These are phyloP conservation scores for Marmota monax DNA, from an alignment of 2,113 vertebrate species.

Conservation along the genomic window DNA sequence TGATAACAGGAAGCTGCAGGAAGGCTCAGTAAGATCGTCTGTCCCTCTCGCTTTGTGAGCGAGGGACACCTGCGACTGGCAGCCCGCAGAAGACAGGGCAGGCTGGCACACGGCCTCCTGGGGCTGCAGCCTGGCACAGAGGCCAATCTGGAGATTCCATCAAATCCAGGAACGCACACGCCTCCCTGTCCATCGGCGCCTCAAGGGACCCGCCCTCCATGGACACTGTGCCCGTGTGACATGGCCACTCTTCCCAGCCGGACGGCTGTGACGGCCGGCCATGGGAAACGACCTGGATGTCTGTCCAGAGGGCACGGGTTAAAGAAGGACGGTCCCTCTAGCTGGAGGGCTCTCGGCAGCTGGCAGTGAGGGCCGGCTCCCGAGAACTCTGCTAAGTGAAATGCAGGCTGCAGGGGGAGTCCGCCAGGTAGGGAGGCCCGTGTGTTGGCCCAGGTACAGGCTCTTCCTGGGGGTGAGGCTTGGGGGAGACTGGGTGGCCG, in stretches of 20 bases:
- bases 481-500: neutral
- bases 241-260: neutral
- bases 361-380: neutral
- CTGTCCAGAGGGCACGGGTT: neutral
- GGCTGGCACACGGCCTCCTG: accelerated
- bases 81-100: accelerated
- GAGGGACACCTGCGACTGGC: accelerated
- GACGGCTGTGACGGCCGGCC: neutral
- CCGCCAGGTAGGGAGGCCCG: neutral
- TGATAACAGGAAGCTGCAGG: neutral
- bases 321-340: neutral
- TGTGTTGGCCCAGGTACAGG: neutral
- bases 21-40: neutral
- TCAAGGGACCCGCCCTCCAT: neutral
- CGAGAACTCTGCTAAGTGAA: neutral
- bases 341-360: neutral
- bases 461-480: neutral
- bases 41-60: too few species aligned
- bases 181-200: too few species aligned
- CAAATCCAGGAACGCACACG: neutral
- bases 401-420: neutral
- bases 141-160: neutral
- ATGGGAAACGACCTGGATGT: neutral
- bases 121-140: neutral
- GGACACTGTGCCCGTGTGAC: accelerated